These are phyloP conservation scores for Hylyphantes graminicola DNA, from an alignment of 1,140 invertebrate species.

Conservation along the genomic window DNA sequence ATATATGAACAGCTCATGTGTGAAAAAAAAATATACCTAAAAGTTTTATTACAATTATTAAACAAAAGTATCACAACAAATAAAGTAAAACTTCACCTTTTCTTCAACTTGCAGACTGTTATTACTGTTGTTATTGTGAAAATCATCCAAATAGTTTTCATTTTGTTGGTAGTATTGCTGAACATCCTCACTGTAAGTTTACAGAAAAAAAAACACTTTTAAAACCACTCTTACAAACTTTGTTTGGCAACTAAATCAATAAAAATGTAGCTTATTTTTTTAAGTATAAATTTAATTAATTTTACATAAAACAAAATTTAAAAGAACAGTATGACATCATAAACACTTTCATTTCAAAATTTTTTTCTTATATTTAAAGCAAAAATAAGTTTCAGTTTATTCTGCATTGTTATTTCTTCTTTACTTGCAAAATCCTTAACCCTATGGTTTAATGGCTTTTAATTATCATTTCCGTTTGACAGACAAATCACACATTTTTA, in stretches of 20 bases:
- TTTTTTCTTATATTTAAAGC: neutral
- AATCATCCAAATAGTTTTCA: slow-evolving; percentile 35
- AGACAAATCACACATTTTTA: too few relatives aligned
- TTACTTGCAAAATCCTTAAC: too few relatives aligned
- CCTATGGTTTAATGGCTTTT: too few relatives aligned
- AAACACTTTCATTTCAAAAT: neutral
- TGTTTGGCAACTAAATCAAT: neutral
- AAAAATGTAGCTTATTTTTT: neutral
- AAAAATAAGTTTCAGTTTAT: neutral
- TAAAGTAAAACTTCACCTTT: slow-evolving; percentile 14
- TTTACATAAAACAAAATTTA: too few relatives aligned
- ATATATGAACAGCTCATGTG: neutral
- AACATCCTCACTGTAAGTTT: slow-evolving; percentile 28
- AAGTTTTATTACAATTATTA: neutral
- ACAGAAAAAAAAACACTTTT: neutral
- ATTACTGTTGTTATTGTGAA: slow-evolving; percentile 40
- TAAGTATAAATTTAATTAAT: too few relatives aligned
- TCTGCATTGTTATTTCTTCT: too few relatives aligned
- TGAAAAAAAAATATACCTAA: neutral
- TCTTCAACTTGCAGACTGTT: neutral
- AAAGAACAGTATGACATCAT: neutral
- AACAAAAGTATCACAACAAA: neutral
- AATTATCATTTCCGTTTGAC: too few relatives aligned
- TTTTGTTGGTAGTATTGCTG: slow-evolving; percentile 32
- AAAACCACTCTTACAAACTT: neutral